Percentiles rank a stretch among this genome's conserved stretches.
Evolutionary conservation across 1,140 invertebrate genomes (phyloP).

Genomic region (Vanessa tameamea): DNA sequence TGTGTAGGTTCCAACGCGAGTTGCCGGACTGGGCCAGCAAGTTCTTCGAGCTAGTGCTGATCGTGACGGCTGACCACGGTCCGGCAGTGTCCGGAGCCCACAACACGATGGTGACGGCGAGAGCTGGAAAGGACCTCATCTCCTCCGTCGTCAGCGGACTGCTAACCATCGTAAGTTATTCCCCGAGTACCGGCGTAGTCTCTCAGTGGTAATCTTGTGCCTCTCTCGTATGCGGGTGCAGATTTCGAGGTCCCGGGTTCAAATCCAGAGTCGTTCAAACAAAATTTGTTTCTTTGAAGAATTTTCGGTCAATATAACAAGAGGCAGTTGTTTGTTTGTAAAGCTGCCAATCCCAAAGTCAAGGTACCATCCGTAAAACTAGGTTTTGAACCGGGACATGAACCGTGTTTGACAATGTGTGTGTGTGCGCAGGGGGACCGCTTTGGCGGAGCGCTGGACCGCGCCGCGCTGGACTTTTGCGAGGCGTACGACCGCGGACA

Average conservation of each 20-base stretch:
- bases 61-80: conserved; percentile 99
- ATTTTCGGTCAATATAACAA: no score
- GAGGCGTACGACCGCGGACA: conserved; percentile 96
- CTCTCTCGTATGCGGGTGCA: no score
- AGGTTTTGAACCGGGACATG: no score
- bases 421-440: conserved; percentile 89
- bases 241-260: no score
- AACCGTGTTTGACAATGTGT: background rate
- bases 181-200: no score
- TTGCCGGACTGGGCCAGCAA: conserved; percentile 96
- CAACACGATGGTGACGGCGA: conserved; percentile 99
- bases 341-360: no score
- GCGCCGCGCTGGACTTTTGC: conserved; percentile 97
- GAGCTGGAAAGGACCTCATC: conserved; percentile 99
- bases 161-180: conserved; percentile 95
- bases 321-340: no score
- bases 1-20: conserved; percentile 92
- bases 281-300: no score
- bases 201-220: no score
- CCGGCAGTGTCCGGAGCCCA: conserved; percentile 99
- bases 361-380: no score
- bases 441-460: conserved; percentile 98
- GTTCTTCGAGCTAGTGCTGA: conserved; percentile 99
- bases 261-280: no score
- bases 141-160: conserved; percentile 98